Percentiles rank a stretch among this genome's conserved stretches.
These are phyloP conservation scores for Cuniculus paca DNA, from an alignment of 2,797 vertebrate species.

Conservation along the genomic window DNA sequence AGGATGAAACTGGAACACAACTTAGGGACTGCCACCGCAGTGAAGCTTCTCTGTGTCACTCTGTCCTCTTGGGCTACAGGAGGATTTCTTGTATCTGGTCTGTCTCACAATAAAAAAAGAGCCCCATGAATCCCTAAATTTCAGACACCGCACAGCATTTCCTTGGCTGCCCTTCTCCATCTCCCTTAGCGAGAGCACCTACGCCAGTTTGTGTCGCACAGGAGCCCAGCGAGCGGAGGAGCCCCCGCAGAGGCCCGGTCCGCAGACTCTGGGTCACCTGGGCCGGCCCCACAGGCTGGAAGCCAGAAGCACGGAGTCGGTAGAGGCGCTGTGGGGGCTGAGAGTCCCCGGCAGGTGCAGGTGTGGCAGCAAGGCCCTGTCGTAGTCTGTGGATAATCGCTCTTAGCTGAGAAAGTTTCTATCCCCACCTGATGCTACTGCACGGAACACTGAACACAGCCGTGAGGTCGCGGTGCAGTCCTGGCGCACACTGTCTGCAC, in stretches of 20 bases:
- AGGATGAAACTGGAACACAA: background rate
- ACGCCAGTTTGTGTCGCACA: background rate
- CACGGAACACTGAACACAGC: no score
- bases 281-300: background rate
- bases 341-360: background rate
- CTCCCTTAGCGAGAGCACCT: background rate
- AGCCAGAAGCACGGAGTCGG: accelerated
- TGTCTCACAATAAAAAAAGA: background rate
- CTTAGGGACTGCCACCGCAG: background rate
- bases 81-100: background rate
- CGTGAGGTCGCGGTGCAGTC: background rate
- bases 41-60: background rate
- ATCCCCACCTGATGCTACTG: background rate
- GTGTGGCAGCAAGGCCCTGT: background rate
- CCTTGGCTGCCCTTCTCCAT: background rate
- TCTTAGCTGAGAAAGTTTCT: background rate
- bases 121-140: background rate
- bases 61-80: background rate
- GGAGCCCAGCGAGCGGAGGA: background rate
- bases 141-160: background rate
- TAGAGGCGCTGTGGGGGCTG: background rate
- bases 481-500: background rate
- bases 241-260: background rate
- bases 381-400: background rate
- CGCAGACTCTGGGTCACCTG: background rate